Evolutionary conservation across 1,140 invertebrate genomes (phyloP), one percentile per base, ranked within the genome.

Genomic region (Drosophila cardini): DNA sequence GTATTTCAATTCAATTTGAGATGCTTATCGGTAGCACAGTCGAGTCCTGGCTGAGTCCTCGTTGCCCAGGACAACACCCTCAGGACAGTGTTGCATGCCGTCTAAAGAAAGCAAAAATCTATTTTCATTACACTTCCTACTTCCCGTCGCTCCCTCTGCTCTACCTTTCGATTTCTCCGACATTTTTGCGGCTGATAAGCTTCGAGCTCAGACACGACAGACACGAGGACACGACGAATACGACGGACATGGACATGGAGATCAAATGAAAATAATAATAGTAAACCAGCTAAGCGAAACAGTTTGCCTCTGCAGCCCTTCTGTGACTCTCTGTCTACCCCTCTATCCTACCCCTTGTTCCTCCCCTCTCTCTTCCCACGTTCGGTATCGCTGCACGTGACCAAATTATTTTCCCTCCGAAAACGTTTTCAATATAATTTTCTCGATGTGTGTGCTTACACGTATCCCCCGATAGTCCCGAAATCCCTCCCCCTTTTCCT

Each of bases 1-100:
- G 69, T 80, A 86, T 86, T 86, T 87, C 72, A 83, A 87, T 87
- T 82, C 72, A 68, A 89, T 89, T 87, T 69, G 50, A 63, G 83
- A 76, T 78, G 61, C 56, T 73, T 86, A 86, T 86, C 81, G 61
- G 13, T 13, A 61, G 40, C 21, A 55, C 52, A 55, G 52, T 4
- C 32, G 13, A 13, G 53, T 7, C 15, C 13, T 6, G 11, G 16
- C 2, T 26, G 21, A 4, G 48, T 32, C 40, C 26, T 26, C 53
- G 78, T 78, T 70, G 63, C 48, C 62, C n/a, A 42, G 76, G 38
- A 46, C 81, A 80, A 55, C 36, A 38, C 11, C 16, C 46, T 21
- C 32, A 26, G 21, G 21, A 21, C n/a, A 38, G 16, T 26, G 8
- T 6, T n/a, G n/a, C 6, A 8, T 13, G 46, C 21, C 42, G n/a